A percentile compares a stretch with the other conserved stretches of the same genome.
These are phyloP conservation scores for Keiferia lycopersicella DNA, from an alignment of 2,888 invertebrate species.

Conservation along the genomic window DNA sequence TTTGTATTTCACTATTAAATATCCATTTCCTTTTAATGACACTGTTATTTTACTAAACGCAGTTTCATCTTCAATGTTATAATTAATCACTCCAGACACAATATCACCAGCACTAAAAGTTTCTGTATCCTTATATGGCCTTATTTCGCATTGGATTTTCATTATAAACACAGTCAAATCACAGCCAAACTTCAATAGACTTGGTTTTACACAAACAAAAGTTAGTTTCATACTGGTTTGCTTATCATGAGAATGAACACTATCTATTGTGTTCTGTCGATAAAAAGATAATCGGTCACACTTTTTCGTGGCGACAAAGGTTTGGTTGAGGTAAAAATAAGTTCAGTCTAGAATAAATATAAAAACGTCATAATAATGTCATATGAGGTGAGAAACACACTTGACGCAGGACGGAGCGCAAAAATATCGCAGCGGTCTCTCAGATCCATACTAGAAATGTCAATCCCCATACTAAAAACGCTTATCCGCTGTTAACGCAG, in stretches of 20 bases:
- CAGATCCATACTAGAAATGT: no score
- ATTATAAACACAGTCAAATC: constrained; percentile 20
- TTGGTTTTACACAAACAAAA: neutral
- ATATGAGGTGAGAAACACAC: no score
- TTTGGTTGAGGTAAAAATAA: neutral
- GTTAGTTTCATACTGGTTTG: neutral
- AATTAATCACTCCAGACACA: constrained; percentile 32
- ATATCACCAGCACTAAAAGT: constrained; percentile 29
- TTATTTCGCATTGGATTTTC: constrained; percentile 34
- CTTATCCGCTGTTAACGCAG: no score
- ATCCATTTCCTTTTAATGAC: constrained; percentile 34
- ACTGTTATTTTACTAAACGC: constrained; percentile 30
- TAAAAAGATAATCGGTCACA: neutral
- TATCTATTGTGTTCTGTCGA: neutral
- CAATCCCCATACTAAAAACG: no score
- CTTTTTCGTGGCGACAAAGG: neutral
- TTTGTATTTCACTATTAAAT: constrained; percentile 29
- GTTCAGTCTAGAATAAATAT: neutral
- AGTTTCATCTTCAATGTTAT: constrained; percentile 30
- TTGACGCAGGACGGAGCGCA: no score
- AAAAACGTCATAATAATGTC: neutral
- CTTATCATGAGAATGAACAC: neutral
- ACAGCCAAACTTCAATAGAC: no score
- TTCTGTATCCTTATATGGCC: constrained; percentile 28
- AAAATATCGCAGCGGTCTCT: no score